phyloP scores from a whole-genome alignment of 2,797 vertebrate species.

The Coccyzus lansbergi region DNA sequence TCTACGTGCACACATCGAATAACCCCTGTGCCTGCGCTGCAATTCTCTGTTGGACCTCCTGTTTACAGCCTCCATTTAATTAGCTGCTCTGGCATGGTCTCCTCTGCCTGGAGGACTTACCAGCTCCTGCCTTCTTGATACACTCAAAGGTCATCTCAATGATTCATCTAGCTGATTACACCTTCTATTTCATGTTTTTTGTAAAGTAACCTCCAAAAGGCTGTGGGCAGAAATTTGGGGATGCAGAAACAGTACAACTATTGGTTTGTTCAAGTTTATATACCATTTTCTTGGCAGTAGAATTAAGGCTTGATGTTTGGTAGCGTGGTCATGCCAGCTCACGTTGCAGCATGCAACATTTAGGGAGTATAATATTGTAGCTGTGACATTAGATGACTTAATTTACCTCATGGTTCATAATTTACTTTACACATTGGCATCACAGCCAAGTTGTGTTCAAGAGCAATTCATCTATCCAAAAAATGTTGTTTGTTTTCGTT shows the following conservation, averaged over 20 bases:
- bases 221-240: not conserved
- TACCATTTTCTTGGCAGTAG: constrained; percentile 57
- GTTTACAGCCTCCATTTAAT: not conserved
- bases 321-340: constrained; percentile 32
- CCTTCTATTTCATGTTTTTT: not conserved
- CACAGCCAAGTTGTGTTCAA: constrained; percentile 42
- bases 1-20: not conserved
- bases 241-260: not conserved
- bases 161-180: not conserved
- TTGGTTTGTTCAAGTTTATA: constrained; percentile 19
- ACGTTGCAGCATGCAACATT: constrained; percentile 21
- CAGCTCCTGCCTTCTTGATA: not conserved
- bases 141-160: not conserved
- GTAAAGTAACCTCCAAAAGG: not conserved
- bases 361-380: constrained; percentile 29
- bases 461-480: constrained; percentile 14
- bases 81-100: not conserved
- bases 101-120: not conserved
- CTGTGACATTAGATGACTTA: constrained; percentile 56
- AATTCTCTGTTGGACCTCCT: not conserved
- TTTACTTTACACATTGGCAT: constrained; percentile 26
- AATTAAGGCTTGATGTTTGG: constrained; percentile 11
- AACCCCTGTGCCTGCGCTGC: not conserved
- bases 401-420: constrained; percentile 54
- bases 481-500: constrained; percentile 33